Percentiles rank a stretch among this genome's conserved stretches.
These are phyloP conservation scores for Dryobates pubescens DNA, from an alignment of 2,797 vertebrate species.

Conservation along the genomic window DNA sequence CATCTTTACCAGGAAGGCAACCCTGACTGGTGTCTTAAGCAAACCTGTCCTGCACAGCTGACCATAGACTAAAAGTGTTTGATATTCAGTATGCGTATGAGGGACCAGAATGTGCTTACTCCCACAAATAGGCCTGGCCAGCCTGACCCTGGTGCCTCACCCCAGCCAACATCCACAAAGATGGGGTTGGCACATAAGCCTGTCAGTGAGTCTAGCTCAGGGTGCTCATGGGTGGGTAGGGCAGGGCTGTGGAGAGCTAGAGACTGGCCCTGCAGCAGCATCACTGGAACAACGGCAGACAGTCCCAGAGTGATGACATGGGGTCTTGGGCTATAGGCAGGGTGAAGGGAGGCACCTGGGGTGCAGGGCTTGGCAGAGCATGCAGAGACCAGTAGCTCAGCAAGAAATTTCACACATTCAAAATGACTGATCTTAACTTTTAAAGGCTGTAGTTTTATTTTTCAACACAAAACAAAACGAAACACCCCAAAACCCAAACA, in stretches of 20 bases:
- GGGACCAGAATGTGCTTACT: background rate
- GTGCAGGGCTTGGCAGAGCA: background rate
- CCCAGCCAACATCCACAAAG: background rate
- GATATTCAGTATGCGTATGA: background rate
- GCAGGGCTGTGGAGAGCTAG: background rate
- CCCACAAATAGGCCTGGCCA: background rate
- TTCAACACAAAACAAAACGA: background rate
- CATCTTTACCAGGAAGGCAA: background rate
- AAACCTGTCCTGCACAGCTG: background rate
- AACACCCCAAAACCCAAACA: background rate
- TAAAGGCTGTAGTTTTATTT: background rate
- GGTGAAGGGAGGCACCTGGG: accelerated
- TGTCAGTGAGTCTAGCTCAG: background rate
- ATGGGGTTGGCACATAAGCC: background rate
- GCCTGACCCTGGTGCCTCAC: background rate
- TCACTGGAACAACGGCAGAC: background rate
- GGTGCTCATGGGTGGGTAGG: background rate
- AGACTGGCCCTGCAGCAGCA: background rate
- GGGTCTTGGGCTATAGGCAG: background rate
- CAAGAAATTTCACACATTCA: background rate
- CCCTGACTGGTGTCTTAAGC: background rate
- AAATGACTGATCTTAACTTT: background rate
- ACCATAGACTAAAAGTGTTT: background rate
- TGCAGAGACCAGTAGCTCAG: background rate
- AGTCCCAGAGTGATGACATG: background rate